phyloP scores from a whole-genome alignment of 2,113 vertebrate genomes.

The Aplodontia rufa region DNA sequence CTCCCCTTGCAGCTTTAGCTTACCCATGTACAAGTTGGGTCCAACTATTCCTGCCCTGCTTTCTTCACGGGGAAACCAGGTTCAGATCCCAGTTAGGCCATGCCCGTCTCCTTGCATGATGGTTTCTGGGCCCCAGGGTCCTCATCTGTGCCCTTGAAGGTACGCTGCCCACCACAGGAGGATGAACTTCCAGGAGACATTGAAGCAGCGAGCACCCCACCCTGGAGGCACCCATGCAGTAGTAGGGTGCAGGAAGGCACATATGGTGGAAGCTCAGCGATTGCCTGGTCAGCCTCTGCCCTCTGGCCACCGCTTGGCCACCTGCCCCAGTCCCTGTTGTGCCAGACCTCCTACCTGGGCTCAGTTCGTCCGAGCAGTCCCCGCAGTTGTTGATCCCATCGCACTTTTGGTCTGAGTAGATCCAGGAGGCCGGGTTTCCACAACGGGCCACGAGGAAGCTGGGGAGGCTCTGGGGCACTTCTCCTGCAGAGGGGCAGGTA shows the following conservation, averaged over 20 bases:
- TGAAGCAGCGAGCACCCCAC: not conserved
- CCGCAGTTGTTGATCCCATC: slow-evolving; percentile 85
- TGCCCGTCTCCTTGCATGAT: rapidly evolving
- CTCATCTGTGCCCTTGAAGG: not conserved
- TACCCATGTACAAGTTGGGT: not conserved
- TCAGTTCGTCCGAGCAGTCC: slow-evolving; percentile 88
- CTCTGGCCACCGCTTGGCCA: not conserved
- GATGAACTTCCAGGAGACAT: not conserved
- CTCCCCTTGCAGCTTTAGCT: not conserved
- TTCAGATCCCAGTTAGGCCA: not conserved
- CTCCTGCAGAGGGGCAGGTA: slow-evolving; percentile 71
- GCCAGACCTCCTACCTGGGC: slow-evolving; percentile 80
- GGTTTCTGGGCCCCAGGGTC: not conserved
- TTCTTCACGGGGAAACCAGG: not conserved
- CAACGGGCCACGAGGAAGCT: slow-evolving; percentile 83
- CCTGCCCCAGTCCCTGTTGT: not conserved
- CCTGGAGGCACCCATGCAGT: not conserved
- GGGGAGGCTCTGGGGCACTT: slow-evolving; percentile 84
- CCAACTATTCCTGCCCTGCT: not conserved
- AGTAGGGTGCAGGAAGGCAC: not conserved
- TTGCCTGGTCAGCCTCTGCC: not conserved
- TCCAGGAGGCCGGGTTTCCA: slow-evolving; percentile 80
- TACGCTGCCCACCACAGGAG: not conserved
- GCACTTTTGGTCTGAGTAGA: slow-evolving; percentile 86
- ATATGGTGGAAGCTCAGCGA: not conserved